Evolutionary conservation across 2,797 vertebrate genomes (phyloP), one percentile per base, ranked within the genome.

Genomic region (Serranus cabrilla): DNA sequence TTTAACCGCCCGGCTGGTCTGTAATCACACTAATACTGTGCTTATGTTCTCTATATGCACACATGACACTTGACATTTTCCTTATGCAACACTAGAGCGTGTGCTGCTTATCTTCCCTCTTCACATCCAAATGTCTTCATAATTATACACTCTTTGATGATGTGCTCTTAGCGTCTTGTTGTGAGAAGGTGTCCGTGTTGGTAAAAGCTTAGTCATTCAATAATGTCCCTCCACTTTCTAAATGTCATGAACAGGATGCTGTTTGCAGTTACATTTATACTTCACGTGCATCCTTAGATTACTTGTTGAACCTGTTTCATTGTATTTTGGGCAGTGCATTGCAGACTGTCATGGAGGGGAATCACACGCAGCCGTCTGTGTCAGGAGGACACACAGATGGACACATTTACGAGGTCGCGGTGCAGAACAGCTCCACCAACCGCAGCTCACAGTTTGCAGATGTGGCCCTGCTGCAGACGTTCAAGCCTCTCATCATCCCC

Each of bases 401-500:
- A 37, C 75, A 23, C 11, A 17, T 88, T 54, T 93, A 92, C 5
- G 92, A 92, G 76, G 91, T 91, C 2, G 85, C 70, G 0, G 90
- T 90, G 1, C 90, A 88, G 74, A 94, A 81, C 78, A 64, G 57
- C 85, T 90, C 93, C 25, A 70, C 75, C 74, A 93, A 93, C 79
- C 89, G 8, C 84, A 94, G 79, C 83, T 90, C 89, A 62, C 90
- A 86, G 78, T 95, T 95, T 68, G 93, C 91, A 17, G 94, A 94
- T 0, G 94, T 95, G 77, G 92, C 88, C 14, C 78, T 94, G 73
- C 89, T 95, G 71, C 94, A 93, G 82, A 86, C 74, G 0, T 94
- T 94, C 80, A 94, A 94, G 79, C 89, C 90, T 0, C 90, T 95
- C 59, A 94, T 95, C 76, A 90, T 95, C 56, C 93, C 94, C 31